Evolutionary conservation across 2,113 vertebrate species (phyloP), one percentile per base, ranked within the genome.

Genomic region (Benitochromis conjunctus): DNA sequence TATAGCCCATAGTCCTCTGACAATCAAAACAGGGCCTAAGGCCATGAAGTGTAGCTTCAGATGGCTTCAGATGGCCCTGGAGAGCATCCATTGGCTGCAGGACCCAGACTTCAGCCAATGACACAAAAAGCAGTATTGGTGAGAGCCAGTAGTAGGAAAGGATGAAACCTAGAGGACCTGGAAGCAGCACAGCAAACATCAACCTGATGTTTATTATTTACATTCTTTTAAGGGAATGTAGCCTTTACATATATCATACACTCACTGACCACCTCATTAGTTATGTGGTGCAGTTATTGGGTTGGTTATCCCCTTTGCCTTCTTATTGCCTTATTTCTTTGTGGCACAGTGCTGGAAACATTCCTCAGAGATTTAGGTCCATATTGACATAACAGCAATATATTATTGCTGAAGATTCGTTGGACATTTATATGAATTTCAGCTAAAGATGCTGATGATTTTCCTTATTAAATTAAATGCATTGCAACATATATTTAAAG

Each of bases 251-350:
- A 12, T 62, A 62, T 0, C 19, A 62, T 0, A 36, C 31, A 3
- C 31, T 62, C 58, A 62, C 18, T 36, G 58, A 6, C 9, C 0
- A n/a, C 18, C 36, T 62, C 58, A 62, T 62, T 36, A 62, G 58
- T 62, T n/a, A 0, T 62, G 5, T 36, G 29, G 29, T 36, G 58
- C 0, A 0, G 16, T 19, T 62, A 62, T 1, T 62, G 16, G 31
- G 0, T 62, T 62, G 5, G 58, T 0, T 60, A 36, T 36, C 31
- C 31, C 0, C 31, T 62, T 36, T 62, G 9, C 11, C 58, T 36
- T 62, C 58, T 34, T 62, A 11, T 36, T 36, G 0, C 29, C 29
- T 36, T 62, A 0, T 16, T 62, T 34, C 34, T 34, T 62, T 62
- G 29, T 62, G 29, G 58, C 58, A 2, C 7, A 34, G 2, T n/a